Conservation (phyloP, 2,888 invertebrate genomes). For the Vesta saturnalis region DNA sequence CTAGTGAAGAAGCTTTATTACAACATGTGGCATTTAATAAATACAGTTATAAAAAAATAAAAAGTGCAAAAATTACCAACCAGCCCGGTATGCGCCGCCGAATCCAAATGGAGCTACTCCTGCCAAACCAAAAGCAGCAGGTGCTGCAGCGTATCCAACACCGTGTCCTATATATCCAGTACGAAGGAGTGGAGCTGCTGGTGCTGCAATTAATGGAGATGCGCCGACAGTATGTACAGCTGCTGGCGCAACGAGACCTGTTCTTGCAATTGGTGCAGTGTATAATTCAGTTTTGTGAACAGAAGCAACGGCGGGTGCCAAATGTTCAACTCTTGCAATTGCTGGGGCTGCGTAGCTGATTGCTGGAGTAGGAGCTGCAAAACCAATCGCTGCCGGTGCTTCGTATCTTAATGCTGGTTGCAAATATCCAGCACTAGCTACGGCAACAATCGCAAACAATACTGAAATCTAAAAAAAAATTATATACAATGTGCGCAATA, state of each 20-base stretch:
- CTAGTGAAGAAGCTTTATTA: no score
- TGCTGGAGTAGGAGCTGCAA: neutral
- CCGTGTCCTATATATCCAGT: neutral
- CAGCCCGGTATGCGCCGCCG: neutral
- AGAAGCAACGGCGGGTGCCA: neutral
- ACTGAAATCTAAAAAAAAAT: neutral
- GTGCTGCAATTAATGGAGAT: neutral
- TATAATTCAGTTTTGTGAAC: neutral
- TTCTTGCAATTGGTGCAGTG: neutral
- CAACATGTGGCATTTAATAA: no score
- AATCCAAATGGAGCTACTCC: neutral
- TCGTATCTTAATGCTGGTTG: no score
- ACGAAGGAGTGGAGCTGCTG: neutral
- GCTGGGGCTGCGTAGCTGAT: neutral
- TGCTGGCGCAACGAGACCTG: neutral
- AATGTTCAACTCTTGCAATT: conserved; percentile 3
- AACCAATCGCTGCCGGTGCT: no score
- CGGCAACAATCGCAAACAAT: neutral
- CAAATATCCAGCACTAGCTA: neutral
- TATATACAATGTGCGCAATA: no score
- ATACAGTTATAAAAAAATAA: no score
- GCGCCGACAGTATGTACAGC: neutral
- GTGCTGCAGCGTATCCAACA: neutral
- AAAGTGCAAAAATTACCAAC: conserved; percentile 3
- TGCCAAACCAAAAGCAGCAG: neutral